phyloP scores from a whole-genome alignment of 2,797 vertebrate genomes.

The Cygnus olor region DNA sequence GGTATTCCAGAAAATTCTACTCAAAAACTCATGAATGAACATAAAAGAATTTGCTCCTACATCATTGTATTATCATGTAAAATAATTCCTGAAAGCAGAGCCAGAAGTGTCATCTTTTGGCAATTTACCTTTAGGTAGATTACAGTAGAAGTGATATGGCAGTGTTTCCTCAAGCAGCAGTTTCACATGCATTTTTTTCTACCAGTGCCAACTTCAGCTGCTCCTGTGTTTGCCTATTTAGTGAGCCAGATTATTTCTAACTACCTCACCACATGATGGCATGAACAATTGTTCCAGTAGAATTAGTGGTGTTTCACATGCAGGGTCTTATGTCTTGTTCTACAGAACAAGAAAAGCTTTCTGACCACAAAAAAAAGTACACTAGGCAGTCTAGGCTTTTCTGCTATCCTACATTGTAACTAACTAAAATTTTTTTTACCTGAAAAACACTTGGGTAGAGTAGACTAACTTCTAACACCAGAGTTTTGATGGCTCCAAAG shows the following conservation, averaged over 20 bases:
- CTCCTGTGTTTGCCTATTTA: neutral
- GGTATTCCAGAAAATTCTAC: slow-evolving; percentile 10
- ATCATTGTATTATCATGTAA: neutral
- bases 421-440: neutral
- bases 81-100: slow-evolving; percentile 24
- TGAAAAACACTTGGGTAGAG: slow-evolving; percentile 24
- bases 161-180: neutral
- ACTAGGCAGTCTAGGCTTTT: neutral
- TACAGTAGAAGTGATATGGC: neutral
- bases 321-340: neutral
- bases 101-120: neutral
- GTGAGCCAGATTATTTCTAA: neutral
- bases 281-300: neutral
- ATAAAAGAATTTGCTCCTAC: neutral
- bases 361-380: neutral
- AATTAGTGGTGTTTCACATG: neutral
- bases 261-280: neutral
- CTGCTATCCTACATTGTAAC: neutral
- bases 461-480: neutral
- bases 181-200: neutral
- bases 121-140: neutral
- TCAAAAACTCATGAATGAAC: neutral
- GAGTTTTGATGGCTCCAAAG: neutral
- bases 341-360: neutral
- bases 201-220: neutral